Base-by-base conservation (phyloP, 64 coral and sea anemone genomes). In the Anthopleura sola region DNA sequence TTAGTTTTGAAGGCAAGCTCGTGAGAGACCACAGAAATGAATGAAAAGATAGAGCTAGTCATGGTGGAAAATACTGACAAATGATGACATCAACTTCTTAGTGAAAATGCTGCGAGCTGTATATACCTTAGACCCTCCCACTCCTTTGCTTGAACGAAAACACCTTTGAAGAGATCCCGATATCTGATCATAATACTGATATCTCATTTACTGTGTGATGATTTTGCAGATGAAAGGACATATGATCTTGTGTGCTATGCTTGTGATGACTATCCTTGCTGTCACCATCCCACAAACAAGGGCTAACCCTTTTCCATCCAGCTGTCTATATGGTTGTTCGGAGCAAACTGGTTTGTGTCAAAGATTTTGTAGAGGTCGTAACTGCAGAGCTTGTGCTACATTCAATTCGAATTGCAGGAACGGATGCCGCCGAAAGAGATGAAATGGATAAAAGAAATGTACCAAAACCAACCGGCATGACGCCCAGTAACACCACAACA, bases 171-270 rank as follows among this genome's bases (percentile, higher is more conserved):
- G 9, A 2, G 40, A 44, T 44, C 40, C 2, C 39, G 7, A 44
- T 44, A 44, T 7, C 39, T 44, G 7, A 44, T 44, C 2, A 3
- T n/a, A n/a, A n/a, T 53, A 17, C 50, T 53, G 16, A 53, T 17
- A 17, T 62, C 0, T 24, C n/a, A n/a, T n/a, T 24, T 62, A 23
- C 58, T 62, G 23, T 62, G 21, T 24, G 58, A n/a, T 62, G 7
- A 1, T 71, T 71, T 71, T 71, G 11, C 29, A 71, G 66, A 71
- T 71, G 66, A 71, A 71, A 16, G 66, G 66, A 71, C 66, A 71
- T 34, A 32, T 71, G 66, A 32, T 71, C 1, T 32, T 34, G 29
- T 71, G n/a, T 10, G 29, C 66, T 33, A 12, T 71, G 14, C 66
- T 71, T 3, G 2, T 71, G 29, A 14, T 69, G 66, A 71, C 66